Percentiles rank a stretch among this genome's conserved stretches.
These are phyloP conservation scores for Athalia rosae DNA, from an alignment of 2,888 invertebrate species.

Conservation along the genomic window DNA sequence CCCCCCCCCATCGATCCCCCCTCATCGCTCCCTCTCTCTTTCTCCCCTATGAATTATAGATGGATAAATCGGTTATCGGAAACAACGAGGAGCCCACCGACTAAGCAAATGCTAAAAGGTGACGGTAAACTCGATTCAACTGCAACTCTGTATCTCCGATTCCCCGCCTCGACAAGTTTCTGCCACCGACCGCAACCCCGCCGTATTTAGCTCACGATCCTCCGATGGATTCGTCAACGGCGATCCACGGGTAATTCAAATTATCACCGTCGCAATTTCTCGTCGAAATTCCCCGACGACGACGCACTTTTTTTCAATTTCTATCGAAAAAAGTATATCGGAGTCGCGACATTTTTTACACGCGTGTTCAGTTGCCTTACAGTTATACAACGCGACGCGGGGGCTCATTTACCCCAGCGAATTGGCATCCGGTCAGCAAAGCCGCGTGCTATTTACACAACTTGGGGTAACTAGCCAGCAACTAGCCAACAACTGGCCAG, in stretches of 20 bases:
- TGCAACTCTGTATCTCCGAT: not conserved
- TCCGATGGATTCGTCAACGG: too few species aligned
- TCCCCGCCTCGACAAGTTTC: not conserved
- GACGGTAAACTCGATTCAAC: not conserved
- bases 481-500: constrained; percentile 40
- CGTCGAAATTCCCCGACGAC: not conserved
- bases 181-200: too few species aligned
- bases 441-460: constrained; percentile 34
- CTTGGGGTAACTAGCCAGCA: constrained; percentile 38
- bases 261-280: not conserved
- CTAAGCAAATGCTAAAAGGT: constrained; percentile 58
- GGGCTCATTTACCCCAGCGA: constrained; percentile 25
- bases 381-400: not conserved
- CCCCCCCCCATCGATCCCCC: not conserved
- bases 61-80: constrained; percentile 32
- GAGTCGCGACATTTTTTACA: too few species aligned
- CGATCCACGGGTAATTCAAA: too few species aligned
- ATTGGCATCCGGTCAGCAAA: constrained; percentile 37
- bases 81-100: constrained; percentile 48
- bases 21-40: constrained; percentile 1
- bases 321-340: not conserved
- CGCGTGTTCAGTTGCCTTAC: too few species aligned
- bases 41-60: constrained; percentile 37
- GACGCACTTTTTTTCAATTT: not conserved
- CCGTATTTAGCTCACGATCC: too few species aligned